Percentiles rank a stretch among this genome's conserved stretches.
Conservation (phyloP, 2,113 vertebrate species). For the Grus americana region DNA sequence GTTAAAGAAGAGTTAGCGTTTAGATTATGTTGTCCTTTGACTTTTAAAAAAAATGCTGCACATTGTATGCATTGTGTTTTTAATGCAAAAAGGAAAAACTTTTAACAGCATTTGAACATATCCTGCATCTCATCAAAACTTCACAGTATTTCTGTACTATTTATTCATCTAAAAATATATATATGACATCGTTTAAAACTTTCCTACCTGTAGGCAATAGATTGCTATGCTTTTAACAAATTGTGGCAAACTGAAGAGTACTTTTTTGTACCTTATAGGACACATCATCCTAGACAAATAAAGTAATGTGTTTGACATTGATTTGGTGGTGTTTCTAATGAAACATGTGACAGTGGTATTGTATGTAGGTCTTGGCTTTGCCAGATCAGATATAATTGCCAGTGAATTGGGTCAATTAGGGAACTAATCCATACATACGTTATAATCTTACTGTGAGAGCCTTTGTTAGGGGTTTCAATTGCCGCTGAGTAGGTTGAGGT, state of each 20-base stretch:
- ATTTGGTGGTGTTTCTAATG: constrained; percentile 79
- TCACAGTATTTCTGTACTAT: constrained; percentile 85
- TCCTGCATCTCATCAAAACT: constrained; percentile 74
- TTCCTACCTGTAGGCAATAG: constrained; percentile 82
- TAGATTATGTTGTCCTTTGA: constrained; percentile 83
- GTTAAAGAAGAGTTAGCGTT: constrained; percentile 70
- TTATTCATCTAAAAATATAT: constrained; percentile 79
- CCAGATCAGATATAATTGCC: not conserved
- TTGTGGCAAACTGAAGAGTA: constrained; percentile 86
- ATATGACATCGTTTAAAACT: constrained; percentile 70
- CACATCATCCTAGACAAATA: constrained; percentile 90
- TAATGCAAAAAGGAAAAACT: constrained; percentile 63
- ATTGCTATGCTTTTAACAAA: constrained; percentile 90
- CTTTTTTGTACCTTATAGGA: constrained; percentile 92
- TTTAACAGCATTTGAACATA: constrained; percentile 55
- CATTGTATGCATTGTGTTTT: constrained; percentile 83
- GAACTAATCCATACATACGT: not conserved
- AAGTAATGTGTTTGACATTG: constrained; percentile 89
- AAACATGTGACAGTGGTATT: constrained; percentile 58
- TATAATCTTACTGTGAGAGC: not conserved
- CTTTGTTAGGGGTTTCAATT: not conserved
- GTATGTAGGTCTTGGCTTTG: constrained; percentile 49
- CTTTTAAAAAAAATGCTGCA: constrained; percentile 78
- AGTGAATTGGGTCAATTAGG: not conserved
- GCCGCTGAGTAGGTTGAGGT: not conserved